Evolutionary conservation across 2,888 invertebrate genomes (phyloP), one percentile per base, ranked within the genome.

Genomic region (Alloscopus bannaensis): DNA sequence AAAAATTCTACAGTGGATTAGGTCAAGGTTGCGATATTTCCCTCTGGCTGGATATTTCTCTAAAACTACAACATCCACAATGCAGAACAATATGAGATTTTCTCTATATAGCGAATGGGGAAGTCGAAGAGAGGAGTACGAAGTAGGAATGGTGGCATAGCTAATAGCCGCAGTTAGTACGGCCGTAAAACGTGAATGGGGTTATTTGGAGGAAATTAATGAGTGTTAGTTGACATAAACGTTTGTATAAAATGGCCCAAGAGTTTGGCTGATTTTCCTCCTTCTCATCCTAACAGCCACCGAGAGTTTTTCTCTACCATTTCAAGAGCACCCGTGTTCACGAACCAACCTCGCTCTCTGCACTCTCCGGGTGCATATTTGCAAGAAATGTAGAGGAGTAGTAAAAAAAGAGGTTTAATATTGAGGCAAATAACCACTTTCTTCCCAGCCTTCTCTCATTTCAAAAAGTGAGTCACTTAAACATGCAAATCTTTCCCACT

Each of bases 201-300:
- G 85, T 84, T 85, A 85, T 85, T 85, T 83, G 79, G 84, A 81
- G 81, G 82, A 85, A 85, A 85, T 85, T 85, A 85, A 85, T 85
- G 85, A 85, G 85, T 77, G 81, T 70, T 76, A 83, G 85, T 85
- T 85, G 85, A 85, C 85, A 85, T 85, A 85, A 85, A 85, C 85
- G 85, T 82, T 83, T 81, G 83, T 84, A 81, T 84, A 84, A 85
- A 85, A 83, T 81, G 82, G 82, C 82, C 84, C 75, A 76, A 76
- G 65, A 81, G 81, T 72, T 73, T 84, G 81, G 83, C 81, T 81
- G 83, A 83, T 83, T 83, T 78, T 76, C 66, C 75, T 76, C 66
- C 16, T 68, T 73, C 73, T 73, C 73, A 73, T 73, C 78, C 66
- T 75, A 28, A 65, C 42, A 70, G 40, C 70, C 47, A 55, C 40